phyloP scores from a whole-genome alignment of 2,113 vertebrate genomes.

The Tamias sibiricus region DNA sequence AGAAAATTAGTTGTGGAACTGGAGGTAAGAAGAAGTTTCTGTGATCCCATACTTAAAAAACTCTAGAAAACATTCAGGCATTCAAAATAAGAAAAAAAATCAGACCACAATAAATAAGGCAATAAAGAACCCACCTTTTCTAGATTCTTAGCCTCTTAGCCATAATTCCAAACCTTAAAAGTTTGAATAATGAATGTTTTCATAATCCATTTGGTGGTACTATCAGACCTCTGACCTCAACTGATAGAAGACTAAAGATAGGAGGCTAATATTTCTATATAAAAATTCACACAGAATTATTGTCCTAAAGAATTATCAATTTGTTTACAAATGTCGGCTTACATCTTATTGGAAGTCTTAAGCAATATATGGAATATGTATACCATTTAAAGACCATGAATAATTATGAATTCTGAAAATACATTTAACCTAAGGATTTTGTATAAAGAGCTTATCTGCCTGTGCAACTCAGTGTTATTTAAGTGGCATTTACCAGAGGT shows the following conservation, averaged over 20 bases:
- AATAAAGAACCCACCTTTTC: neutral
- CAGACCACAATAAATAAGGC: neutral
- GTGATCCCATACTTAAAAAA: neutral
- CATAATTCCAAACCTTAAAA: neutral
- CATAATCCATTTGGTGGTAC: neutral
- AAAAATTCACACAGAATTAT: neutral
- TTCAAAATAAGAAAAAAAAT: neutral
- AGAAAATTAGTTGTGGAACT: neutral
- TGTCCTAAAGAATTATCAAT: neutral
- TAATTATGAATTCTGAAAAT: constrained; percentile 17
- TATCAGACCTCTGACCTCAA: neutral
- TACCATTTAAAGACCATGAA: neutral
- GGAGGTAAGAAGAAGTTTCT: neutral
- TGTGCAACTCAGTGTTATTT: neutral
- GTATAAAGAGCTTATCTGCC: neutral
- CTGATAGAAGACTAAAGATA: neutral
- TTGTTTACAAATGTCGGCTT: neutral
- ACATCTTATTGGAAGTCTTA: neutral
- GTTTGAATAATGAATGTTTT: neutral
- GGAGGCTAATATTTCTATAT: neutral
- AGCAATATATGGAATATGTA: neutral
- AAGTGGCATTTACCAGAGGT: neutral
- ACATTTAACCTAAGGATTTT: neutral
- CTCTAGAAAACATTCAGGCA: neutral
- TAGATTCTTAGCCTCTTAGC: neutral